Evolutionary conservation across 1,140 invertebrate genomes (phyloP).

Genomic region (Procambarus clarkii): DNA sequence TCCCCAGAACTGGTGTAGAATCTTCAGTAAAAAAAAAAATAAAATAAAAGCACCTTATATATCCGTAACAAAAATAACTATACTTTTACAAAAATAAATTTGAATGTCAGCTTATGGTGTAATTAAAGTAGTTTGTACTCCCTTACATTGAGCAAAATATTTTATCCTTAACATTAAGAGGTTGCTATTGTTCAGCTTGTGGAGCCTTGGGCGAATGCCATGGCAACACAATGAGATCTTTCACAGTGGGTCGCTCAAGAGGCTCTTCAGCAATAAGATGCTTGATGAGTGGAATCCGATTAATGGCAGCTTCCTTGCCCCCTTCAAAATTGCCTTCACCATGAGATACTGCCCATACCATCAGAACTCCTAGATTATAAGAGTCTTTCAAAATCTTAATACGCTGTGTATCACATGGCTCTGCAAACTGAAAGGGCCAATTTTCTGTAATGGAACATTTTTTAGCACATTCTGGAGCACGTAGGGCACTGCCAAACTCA

Average conservation of each 20-base stretch:
- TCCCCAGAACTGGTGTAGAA: too few relatives aligned
- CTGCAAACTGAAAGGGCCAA: neutral
- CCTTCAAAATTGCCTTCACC: neutral
- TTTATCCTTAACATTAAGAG: too few relatives aligned
- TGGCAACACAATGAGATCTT: neutral
- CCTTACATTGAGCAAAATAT: too few relatives aligned
- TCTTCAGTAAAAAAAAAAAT: too few relatives aligned
- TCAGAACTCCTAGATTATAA: neutral
- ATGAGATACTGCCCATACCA: neutral
- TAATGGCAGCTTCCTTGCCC: neutral
- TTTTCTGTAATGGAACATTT: neutral
- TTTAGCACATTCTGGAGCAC: neutral
- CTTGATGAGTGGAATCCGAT: neutral
- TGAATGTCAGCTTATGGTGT: too few relatives aligned
- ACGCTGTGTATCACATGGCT: neutral
- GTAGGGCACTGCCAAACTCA: neutral
- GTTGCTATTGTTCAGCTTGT: too few relatives aligned
- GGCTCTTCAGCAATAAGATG: neutral
- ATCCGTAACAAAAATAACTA: too few relatives aligned
- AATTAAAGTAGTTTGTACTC: too few relatives aligned
- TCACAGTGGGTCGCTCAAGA: neutral
- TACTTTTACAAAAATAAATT: too few relatives aligned
- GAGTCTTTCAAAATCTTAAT: neutral
- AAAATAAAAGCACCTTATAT: too few relatives aligned
- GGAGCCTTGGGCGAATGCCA: too few relatives aligned